phyloP scores from a whole-genome alignment of 2,113 vertebrate genomes.

The Hippocampus comes region DNA sequence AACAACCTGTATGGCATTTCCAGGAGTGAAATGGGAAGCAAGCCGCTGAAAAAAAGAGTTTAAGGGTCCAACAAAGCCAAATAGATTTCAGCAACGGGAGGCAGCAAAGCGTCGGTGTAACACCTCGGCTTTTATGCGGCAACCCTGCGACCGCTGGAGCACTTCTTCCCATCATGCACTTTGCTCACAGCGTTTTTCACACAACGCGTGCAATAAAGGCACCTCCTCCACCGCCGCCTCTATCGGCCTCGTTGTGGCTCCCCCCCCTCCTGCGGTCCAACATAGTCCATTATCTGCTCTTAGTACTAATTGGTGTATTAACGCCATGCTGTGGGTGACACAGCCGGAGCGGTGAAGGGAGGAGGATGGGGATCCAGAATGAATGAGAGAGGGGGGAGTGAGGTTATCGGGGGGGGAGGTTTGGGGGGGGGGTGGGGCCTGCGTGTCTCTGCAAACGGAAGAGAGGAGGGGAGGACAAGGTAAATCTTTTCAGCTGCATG shows the following conservation, averaged over 20 bases:
- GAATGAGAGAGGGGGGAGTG: constrained; percentile 71
- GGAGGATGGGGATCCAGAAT: constrained; percentile 44
- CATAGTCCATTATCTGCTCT: constrained; percentile 80
- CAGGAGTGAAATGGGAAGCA: constrained; percentile 32
- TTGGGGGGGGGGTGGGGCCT: constrained; percentile 32
- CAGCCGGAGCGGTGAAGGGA: constrained; percentile 46
- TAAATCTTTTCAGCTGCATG: constrained; percentile 78
- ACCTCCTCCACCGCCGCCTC: constrained; percentile 11
- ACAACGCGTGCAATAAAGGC: constrained; percentile 50
- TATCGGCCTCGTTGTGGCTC: constrained; percentile 1
- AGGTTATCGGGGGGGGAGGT: constrained; percentile 54
- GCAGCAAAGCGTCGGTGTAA: constrained; percentile 51
- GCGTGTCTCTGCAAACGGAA: constrained; percentile 49
- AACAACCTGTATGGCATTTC: constrained; percentile 18
- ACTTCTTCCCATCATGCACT: constrained; percentile 42
- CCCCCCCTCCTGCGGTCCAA: constrained; percentile 62
- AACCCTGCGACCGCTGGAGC: constrained; percentile 45
- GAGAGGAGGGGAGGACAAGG: constrained; percentile 71
- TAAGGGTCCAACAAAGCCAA: constrained; percentile 51
- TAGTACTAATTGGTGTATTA: constrained; percentile 81
- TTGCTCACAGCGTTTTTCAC: constrained; percentile 46
- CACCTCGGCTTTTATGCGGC: constrained; percentile 59
- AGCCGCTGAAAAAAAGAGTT: constrained; percentile 44
- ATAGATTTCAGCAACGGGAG: constrained; percentile 48
- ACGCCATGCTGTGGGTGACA: constrained; percentile 74